Evolutionary conservation across 2,888 invertebrate genomes (phyloP), one percentile per base, ranked within the genome.

Genomic region (Andrena flavipes): DNA sequence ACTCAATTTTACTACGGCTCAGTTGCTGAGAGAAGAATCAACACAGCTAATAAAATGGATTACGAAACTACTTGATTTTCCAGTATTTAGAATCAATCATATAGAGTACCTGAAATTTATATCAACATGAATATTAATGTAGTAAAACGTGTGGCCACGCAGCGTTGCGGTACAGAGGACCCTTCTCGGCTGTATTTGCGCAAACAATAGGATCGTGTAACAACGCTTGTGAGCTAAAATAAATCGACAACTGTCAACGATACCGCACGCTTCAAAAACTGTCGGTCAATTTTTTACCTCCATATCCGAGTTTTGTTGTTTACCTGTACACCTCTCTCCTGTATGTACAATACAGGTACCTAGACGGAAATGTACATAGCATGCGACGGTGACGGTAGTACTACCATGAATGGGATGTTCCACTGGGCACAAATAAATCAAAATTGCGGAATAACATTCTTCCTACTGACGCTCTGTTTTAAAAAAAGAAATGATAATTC

Each of bases 211-310:
- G 63, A 30, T 20, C 16, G 20, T 48, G 26, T 35, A 62, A 64
- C 68, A 63, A 33, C 33, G 16, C 42, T 20, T 26, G 10, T n/a
- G 67, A 1, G n/a, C 13, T n/a, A 29, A 42, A 42, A 42, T n/a
- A 42, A 68, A 76, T 42, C 13, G 30, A 10, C 49, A 54, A 48
- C 60, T 42, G 68, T 29, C 51, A 62, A 68, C 68, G 49, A 48
- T 54, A 13, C 49, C 10, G 13, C 6, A 26, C 16, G 42, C 48
- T 64, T 26, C 54, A 33, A 49, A 65, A 74, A 74, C 30, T 48
- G 42, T 54, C 4, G 23, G 13, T 33, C 30, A 42, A 23, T 42
- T 54, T 76, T 68, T 68, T 8, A 51, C 30, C n/a, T 10, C 0
- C n/a, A 42, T n/a, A 62, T 68, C 42, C 35, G 16, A 54, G 62